Conservation (phyloP, 2,113 vertebrate genomes). For the Ascaphus truei region DNA sequence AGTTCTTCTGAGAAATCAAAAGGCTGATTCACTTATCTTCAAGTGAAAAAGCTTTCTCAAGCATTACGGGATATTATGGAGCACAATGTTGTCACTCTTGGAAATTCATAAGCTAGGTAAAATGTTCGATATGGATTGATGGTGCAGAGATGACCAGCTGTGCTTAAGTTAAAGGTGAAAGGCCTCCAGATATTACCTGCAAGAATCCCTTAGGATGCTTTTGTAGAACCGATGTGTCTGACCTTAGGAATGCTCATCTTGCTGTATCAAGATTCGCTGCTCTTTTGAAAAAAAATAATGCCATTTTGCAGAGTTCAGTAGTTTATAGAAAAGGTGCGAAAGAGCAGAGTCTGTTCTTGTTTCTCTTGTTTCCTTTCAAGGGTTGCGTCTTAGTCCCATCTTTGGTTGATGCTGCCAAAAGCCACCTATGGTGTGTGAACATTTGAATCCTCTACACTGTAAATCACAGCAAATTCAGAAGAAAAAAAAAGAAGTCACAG, state of each 20-base stretch:
- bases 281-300: conserved; percentile 52
- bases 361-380: conserved; percentile 41
- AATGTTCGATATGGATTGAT: conserved; percentile 63
- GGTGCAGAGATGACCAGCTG: conserved; percentile 44
- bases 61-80: conserved; percentile 58
- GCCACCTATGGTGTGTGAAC: neutral
- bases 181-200: conserved; percentile 51
- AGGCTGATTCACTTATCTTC: conserved; percentile 65
- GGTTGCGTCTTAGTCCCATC: conserved; percentile 23
- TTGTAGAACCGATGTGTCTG: conserved; percentile 53
- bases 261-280: conserved; percentile 47
- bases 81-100: conserved; percentile 60
- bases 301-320: conserved; percentile 51
- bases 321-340: conserved; percentile 37
- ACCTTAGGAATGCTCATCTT: conserved; percentile 50
- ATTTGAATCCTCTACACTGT: neutral
- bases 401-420: conserved; percentile 15
- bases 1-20: conserved; percentile 62
- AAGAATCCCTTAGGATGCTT: conserved; percentile 49
- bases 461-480: neutral
- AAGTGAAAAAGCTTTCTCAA: conserved; percentile 60
- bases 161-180: conserved; percentile 53
- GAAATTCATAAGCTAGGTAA: conserved; percentile 60
- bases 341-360: conserved; percentile 31
- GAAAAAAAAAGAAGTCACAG: neutral